phyloP scores from a whole-genome alignment of 2,888 invertebrate genomes.

The Aleiodes testaceus region DNA sequence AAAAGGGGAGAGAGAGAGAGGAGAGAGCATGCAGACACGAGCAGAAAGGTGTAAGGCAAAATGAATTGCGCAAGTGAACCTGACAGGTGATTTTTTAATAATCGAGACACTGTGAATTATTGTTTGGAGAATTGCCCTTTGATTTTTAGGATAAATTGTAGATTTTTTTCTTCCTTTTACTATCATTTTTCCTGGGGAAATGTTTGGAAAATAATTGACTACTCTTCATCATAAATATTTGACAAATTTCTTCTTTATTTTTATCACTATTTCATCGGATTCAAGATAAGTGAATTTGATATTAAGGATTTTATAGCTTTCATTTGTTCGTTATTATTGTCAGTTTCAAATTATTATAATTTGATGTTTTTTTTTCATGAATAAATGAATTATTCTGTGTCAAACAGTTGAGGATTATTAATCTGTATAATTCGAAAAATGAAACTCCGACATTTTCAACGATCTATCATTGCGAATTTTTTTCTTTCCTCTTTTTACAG shows the following conservation, averaged over 20 bases:
- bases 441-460: not conserved
- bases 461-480: not conserved
- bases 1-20: conserved; percentile 45
- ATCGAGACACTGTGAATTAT: conserved; percentile 50
- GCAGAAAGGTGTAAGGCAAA: conserved; percentile 56
- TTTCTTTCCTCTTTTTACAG: not conserved
- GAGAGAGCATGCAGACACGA: conserved; percentile 22
- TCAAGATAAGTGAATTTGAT: not conserved
- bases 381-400: not conserved
- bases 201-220: no score
- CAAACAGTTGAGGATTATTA: no score
- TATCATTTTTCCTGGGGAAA: no score
- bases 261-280: conserved; percentile 4
- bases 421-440: not conserved
- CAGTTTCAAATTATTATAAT: not conserved
- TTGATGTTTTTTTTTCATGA: not conserved
- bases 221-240: no score
- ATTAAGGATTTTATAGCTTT: conserved; percentile 10
- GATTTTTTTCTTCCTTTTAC: not conserved
- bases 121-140: not conserved
- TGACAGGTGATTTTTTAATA: conserved; percentile 66
- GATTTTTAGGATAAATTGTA: conserved; percentile 9
- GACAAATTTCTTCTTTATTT: not conserved
- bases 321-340: not conserved
- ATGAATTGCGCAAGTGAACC: conserved; percentile 65